Conservation (phyloP, 2,797 vertebrate species). For the Parambassis ranga region DNA sequence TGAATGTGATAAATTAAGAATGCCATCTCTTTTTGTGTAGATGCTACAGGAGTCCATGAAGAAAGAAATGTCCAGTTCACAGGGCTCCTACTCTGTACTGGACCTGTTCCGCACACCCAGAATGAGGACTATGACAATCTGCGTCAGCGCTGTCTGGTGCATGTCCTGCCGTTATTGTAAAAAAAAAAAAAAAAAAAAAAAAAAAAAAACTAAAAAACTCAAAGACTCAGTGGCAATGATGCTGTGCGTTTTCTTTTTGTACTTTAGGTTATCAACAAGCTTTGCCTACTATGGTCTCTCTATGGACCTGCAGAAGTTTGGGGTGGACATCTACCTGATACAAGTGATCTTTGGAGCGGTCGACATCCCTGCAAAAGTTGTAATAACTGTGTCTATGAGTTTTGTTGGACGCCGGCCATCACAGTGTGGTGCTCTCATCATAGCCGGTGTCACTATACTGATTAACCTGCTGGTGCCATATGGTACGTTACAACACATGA, state of each 20-base stretch:
- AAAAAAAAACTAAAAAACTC: too few species aligned
- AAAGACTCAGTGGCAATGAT: not conserved
- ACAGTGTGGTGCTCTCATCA: slow-evolving; percentile 78
- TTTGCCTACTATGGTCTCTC: slow-evolving; percentile 91
- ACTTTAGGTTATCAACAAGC: slow-evolving; percentile 88
- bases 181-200: not conserved
- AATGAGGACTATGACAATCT: slow-evolving; percentile 82
- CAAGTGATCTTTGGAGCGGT: slow-evolving; percentile 92
- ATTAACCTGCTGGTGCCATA: slow-evolving; percentile 84
- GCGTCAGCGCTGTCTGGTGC: slow-evolving; percentile 84
- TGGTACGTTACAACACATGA: slow-evolving; percentile 73
- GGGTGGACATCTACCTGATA: slow-evolving; percentile 89
- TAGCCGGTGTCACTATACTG: slow-evolving; percentile 84
- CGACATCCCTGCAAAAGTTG: slow-evolving; percentile 90
- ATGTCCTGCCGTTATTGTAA: slow-evolving; percentile 5
- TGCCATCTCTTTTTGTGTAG: slow-evolving; percentile 46
- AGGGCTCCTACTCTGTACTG: slow-evolving; percentile 66
- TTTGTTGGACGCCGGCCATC: slow-evolving; percentile 85
- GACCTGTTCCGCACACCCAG: slow-evolving; percentile 83
- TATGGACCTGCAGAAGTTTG: slow-evolving; percentile 92
- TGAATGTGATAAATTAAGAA: not conserved
- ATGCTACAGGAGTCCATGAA: slow-evolving; percentile 83
- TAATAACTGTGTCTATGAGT: slow-evolving; percentile 83
- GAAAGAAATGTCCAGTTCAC: slow-evolving; percentile 78
- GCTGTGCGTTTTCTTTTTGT: not conserved